Evolutionary conservation across 2,113 vertebrate species (phyloP), one percentile per base, ranked within the genome.

Genomic region (Pterocles orientalis): DNA sequence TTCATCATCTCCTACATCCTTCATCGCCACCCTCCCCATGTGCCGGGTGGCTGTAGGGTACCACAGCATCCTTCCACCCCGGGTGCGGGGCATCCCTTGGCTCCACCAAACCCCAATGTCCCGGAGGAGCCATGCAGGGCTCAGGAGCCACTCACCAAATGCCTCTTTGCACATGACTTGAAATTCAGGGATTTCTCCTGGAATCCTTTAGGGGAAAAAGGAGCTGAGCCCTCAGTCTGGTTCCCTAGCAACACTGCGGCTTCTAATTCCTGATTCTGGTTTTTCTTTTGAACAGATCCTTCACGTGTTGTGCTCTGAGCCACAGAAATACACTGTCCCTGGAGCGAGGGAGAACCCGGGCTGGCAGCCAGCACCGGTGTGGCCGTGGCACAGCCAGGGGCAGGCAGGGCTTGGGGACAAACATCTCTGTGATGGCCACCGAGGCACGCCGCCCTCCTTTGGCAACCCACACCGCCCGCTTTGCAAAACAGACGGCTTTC

Each of bases 171-270:
- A 54, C 36, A 16, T 60, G 48, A 82, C 61, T 21, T 64, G 57
- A 75, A 89, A 94, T 87, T 45, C 86, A 45, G 84, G 84, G 86
- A 75, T 95, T 94, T 92, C 86, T 95, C 47, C 79, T 72, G 45
- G 41, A 28, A 20, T 94, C 26, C 34, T 88, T 64, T 10, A 56
- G 61, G 68, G 48, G 36, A 65, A 75, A 73, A 75, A 75, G 34
- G 66, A 93, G 84, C 58, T 34, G 69, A 90, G 86, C 12, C 6
- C 80, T 92, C 82, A 25, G 8, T 69, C 82, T 9, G 1, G 96
- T 97, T 97, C 77, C 97, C 91, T 97, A 96, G 96, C 96, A 97
- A 97, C 96, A 26, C 65, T 25, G 45, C 72, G 86, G 65, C 57
- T 93, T 78, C 92, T 64, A 56, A 47, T 80, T 92, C 70, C 56